Evolutionary conservation across 1,140 invertebrate species (phyloP).

Genomic region (Macrotrachela quadricornifera): DNA sequence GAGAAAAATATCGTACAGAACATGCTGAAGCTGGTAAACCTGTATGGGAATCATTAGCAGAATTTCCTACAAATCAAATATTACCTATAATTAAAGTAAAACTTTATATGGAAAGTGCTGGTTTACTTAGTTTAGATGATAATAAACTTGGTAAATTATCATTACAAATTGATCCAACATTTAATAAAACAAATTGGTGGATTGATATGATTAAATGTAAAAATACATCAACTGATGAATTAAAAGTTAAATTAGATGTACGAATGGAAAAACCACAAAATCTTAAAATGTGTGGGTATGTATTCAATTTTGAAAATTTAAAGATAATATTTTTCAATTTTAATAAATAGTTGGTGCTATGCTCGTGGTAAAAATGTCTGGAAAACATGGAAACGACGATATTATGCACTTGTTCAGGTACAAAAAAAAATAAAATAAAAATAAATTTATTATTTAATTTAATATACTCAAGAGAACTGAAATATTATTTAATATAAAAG

Average conservation of each 20-base stretch:
- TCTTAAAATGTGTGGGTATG: conserved; percentile 84
- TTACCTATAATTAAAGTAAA: conserved; percentile 83
- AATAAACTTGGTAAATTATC: conserved; percentile 80
- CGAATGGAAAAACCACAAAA: conserved; percentile 95
- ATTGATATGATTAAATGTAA: conserved; percentile 71
- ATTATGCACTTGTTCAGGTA: conserved; percentile 84
- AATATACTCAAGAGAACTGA: too few relatives aligned
- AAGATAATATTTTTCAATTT: neutral
- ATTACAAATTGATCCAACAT: conserved; percentile 66
- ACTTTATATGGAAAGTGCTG: conserved; percentile 87
- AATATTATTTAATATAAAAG: too few relatives aligned
- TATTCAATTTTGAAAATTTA: too few relatives aligned
- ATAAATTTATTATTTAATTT: too few relatives aligned
- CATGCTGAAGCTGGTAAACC: conserved; percentile 96
- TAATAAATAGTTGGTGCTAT: conserved; percentile 44
- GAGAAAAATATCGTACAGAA: conserved; percentile 93
- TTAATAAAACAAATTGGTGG: conserved; percentile 79
- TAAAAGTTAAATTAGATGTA: conserved; percentile 88
- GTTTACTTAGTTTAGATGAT: conserved; percentile 87
- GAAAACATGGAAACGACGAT: conserved; percentile 98
- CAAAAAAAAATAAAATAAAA: too few relatives aligned
- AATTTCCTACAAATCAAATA: conserved; percentile 90
- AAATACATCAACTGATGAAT: conserved; percentile 73
- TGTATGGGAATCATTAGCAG: conserved; percentile 52
- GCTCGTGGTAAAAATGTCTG: conserved; percentile 86